Evolutionary conservation across 2,797 vertebrate species (phyloP).

Genomic region (Harpagifer antarcticus): DNA sequence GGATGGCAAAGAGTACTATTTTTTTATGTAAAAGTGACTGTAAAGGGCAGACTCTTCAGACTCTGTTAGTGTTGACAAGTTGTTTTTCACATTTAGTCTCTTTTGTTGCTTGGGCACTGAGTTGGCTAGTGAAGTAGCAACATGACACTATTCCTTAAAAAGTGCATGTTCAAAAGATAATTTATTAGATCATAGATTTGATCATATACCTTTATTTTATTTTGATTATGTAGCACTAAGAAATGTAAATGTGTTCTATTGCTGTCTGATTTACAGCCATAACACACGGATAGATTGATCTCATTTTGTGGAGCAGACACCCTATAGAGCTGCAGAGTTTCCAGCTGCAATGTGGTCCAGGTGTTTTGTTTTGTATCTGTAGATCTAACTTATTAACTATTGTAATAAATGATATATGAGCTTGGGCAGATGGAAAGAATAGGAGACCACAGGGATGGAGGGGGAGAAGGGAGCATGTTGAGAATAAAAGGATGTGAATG

Average conservation of each 20-base stretch:
- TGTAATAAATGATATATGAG: constrained; percentile 72
- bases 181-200: background rate
- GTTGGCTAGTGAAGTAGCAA: background rate
- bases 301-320: constrained; percentile 19
- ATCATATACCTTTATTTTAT: background rate
- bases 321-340: constrained; percentile 15
- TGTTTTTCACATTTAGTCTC: background rate
- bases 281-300: constrained; percentile 13
- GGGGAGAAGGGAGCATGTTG: constrained; percentile 57
- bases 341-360: constrained; percentile 56
- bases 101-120: background rate
- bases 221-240: background rate
- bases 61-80: background rate
- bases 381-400: constrained; percentile 65
- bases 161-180: background rate
- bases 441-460: constrained; percentile 75
- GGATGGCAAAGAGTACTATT: background rate
- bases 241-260: background rate
- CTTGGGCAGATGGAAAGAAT: constrained; percentile 69
- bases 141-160: background rate
- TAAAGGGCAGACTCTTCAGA: background rate
- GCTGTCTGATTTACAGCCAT: background rate
- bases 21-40: background rate
- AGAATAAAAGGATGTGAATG: constrained; percentile 74
- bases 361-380: constrained; percentile 57